Evolutionary conservation across 2,113 vertebrate species (phyloP), one percentile per base, ranked within the genome.

Genomic region (Turnix velox): DNA sequence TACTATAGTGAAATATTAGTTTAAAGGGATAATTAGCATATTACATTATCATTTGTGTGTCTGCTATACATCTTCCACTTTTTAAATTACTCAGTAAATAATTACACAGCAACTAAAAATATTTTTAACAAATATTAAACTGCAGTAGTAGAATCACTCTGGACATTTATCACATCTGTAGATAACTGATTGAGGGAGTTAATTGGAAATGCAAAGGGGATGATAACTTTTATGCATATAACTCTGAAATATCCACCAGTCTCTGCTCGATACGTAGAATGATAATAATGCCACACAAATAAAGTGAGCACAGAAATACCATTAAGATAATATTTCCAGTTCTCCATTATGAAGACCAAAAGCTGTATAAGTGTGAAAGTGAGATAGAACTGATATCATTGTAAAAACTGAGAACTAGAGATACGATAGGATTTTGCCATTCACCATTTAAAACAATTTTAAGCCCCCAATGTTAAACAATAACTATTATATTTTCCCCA

Each of bases 41-140:
- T n/a, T 75, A 24, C 7, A 46, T 81, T 82, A 35, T 10, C 3
- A 73, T 62, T 77, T 89, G 54, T 74, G n/a, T 68, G 2, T 49
- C 18, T 84, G 16, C 16, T 71, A 28, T 81, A 27, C 5, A 23
- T 39, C 25, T 87, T 81, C 43, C 17, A 48, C 23, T 82, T 85
- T 57, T 14, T 68, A 84, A 73, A 72, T 68, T 66, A 76, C 20
- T 62, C 18, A 42, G 10, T 67, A 79, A 94, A 92, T n/a, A 95
- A 54, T 20, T 76, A 35, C 28, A 54, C 7, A 27, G 5, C 19
- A 37, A 23, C 40, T 75, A 61, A 62, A 62, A 54, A 8, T 24
- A 7, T 20, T 40, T 52, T 93, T 59, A 57, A 83, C 55, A 1
- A 83, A 85, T 43, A 62, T 8, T n/a, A 58, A 93, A 30, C 4